Evolutionary conservation across 2,888 invertebrate species (phyloP), one percentile per base, ranked within the genome.

Genomic region (Ischnura elegans): DNA sequence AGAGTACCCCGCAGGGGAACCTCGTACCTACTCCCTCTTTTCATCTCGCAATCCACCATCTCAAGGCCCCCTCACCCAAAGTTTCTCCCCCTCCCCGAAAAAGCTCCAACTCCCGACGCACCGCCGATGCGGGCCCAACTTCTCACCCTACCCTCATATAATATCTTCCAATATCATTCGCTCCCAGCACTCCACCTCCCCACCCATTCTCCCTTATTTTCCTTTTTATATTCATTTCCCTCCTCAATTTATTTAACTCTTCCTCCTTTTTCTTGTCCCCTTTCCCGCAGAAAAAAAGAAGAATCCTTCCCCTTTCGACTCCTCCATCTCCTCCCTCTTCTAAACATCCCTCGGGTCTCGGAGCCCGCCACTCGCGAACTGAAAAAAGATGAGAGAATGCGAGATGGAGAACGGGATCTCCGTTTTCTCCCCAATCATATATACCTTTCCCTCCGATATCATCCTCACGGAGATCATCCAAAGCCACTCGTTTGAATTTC

Each of bases 161-260:
- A 5, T 10, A 51, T 76, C 36, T 76, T 76, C 76, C 76, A 76
- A 76, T 76, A 76, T 76, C 36, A 36, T 36, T 36, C 76, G 0
- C 76, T 36, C 76, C 76, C 36, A 16, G 29, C 61, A 61, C 25
- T 2, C 61, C 19, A 47, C 25, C 66, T 29, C 66, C 66, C 36
- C 36, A 8, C 13, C 76, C 36, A 36, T 13, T n/a, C n/a, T n/a
- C n/a, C n/a, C 6, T 36, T 2, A 47, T 47, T 51, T 51, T 51
- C 19, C 36, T 76, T 76, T 76, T 76, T 76, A 76, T 76, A 76
- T 76, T 76, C 76, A 76, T 76, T 76, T 76, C 76, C 76, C 76
- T 76, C 76, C 76, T 76, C 90, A 90, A 90, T 90, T 90, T 90
- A 90, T 90, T 66, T 90, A 90, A 90, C 90, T 90, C 90, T 87